These are phyloP conservation scores for Drosophila leontia DNA, from an alignment of 1,140 invertebrate species.

Conservation along the genomic window DNA sequence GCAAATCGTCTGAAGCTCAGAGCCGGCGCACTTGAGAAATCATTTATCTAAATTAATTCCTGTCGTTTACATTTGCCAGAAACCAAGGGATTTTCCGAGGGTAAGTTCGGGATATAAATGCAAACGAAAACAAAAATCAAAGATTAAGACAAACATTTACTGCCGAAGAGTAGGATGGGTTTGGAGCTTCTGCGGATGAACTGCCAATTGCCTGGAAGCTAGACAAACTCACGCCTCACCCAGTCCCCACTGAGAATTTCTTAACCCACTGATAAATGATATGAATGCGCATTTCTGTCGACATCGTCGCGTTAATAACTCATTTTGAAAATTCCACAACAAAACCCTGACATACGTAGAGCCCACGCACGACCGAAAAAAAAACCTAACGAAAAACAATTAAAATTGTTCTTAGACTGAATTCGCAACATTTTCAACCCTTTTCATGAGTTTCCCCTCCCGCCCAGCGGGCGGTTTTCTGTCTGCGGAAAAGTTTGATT, in stretches of 20 bases:
- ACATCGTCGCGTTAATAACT: conserved; percentile 82
- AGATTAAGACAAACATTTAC: conserved; percentile 85
- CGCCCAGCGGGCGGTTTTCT: conserved; percentile 20
- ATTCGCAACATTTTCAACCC: conserved; percentile 59
- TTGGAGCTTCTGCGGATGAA: conserved; percentile 18
- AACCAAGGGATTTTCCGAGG: conserved; percentile 7
- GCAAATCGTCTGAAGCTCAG: conserved; percentile 68
- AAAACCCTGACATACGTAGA: conserved; percentile 57
- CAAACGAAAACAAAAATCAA: conserved; percentile 77
- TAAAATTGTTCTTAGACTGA: conserved; percentile 70
- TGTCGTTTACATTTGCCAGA: conserved; percentile 85
- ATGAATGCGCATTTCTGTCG: conserved; percentile 67
- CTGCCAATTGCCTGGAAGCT: conserved; percentile 61
- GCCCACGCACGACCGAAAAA: not conserved
- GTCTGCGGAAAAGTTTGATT: conserved; percentile 39
- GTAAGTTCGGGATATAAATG: conserved; percentile 29
- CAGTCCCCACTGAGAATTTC: not conserved
- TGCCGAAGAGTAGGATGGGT: conserved; percentile 19
- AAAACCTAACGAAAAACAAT: conserved; percentile 62
- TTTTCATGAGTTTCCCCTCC: conserved; percentile 21
- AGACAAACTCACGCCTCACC: conserved; percentile 58
- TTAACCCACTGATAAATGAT: conserved; percentile 77
- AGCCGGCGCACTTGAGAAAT: conserved; percentile 78
- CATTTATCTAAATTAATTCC: conserved; percentile 85
- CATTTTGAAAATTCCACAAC: conserved; percentile 81